Percentiles rank a stretch among this genome's conserved stretches.
Conservation (phyloP, 2,797 vertebrate genomes). For the Thamnophis elegans region DNA sequence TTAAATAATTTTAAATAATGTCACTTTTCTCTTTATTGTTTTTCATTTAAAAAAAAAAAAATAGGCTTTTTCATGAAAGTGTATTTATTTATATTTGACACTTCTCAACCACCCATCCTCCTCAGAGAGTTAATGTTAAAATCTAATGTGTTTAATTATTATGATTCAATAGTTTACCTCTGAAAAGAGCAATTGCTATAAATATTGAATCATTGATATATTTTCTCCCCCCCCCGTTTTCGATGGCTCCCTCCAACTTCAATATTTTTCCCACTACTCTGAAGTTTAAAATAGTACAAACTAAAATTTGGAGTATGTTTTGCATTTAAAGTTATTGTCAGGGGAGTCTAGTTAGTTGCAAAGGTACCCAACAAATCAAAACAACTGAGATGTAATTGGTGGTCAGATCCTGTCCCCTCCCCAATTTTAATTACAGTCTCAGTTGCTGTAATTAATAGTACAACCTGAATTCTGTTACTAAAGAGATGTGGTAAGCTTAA, state of each 20-base stretch:
- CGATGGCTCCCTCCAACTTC: background rate
- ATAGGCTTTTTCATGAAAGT: background rate
- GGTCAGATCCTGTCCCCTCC: background rate
- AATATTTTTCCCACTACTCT: background rate
- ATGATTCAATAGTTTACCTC: background rate
- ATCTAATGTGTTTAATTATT: background rate
- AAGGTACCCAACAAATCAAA: background rate
- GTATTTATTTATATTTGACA: background rate
- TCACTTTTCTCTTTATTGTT: background rate
- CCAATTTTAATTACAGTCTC: background rate
- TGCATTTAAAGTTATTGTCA: background rate
- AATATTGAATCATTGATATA: background rate
- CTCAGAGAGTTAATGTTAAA: background rate
- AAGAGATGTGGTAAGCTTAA: background rate
- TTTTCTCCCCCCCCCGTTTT: background rate
- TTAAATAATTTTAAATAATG: background rate
- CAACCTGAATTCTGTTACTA: background rate
- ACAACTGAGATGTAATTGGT: background rate
- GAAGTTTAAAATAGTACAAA: background rate
- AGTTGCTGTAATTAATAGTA: background rate
- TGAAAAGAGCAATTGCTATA: background rate
- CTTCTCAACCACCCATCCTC: background rate
- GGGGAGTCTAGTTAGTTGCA: background rate
- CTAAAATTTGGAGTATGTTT: background rate
- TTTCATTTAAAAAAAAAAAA: background rate